phyloP scores from a whole-genome alignment of 2,113 vertebrate species.

The Lophura nycthemera region DNA sequence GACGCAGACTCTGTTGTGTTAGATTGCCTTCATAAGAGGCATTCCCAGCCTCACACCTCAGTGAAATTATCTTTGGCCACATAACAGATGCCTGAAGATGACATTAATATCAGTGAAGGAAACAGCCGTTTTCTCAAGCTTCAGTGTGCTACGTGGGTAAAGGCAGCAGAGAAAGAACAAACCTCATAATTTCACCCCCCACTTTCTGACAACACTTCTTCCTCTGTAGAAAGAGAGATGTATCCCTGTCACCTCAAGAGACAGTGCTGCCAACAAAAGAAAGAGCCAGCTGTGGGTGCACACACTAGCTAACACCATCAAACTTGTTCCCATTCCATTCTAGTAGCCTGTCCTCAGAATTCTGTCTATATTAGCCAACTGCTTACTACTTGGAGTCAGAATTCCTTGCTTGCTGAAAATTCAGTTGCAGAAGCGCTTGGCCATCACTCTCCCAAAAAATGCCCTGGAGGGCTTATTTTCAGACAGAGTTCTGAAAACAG shows the following conservation, averaged over 20 bases:
- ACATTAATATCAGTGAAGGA: neutral
- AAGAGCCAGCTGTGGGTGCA: neutral
- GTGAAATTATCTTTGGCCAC: neutral
- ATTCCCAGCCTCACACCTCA: neutral
- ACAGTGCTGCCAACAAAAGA: neutral
- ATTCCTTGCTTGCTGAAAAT: neutral
- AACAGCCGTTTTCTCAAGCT: neutral
- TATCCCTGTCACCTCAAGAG: neutral
- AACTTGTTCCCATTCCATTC: neutral
- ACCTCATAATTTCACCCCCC: neutral
- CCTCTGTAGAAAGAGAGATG: neutral
- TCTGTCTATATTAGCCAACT: neutral
- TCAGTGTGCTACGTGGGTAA: neutral
- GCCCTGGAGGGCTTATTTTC: neutral
- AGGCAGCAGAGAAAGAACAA: neutral
- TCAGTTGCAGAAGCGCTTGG: neutral
- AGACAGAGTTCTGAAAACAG: neutral
- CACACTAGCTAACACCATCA: neutral
- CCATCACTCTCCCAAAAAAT: neutral
- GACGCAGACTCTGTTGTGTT: constrained; percentile 2
- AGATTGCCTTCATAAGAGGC: neutral
- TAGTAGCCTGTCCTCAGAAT: neutral
- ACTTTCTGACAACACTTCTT: neutral
- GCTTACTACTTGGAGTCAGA: neutral
- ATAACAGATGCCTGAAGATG: neutral